Evolutionary conservation across 2,797 vertebrate genomes (phyloP).

Genomic region (Poecilia wingei): DNA sequence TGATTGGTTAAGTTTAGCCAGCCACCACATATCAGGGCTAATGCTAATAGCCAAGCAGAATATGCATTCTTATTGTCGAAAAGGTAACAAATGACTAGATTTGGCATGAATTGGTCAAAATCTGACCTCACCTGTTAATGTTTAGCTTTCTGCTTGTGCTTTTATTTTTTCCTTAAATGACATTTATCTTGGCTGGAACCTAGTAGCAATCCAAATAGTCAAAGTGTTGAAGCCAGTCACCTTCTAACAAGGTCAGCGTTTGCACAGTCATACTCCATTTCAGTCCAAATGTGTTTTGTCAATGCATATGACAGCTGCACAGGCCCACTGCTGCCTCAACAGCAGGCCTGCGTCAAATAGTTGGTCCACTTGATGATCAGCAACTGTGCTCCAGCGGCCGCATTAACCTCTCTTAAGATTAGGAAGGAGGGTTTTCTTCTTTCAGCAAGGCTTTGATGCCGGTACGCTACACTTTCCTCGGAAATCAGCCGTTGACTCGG

Average conservation of each 20-base stretch:
- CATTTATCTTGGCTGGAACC: background rate
- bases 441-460: constrained; percentile 54
- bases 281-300: constrained; percentile 56
- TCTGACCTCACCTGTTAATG: constrained; percentile 7
- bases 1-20: background rate
- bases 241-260: constrained; percentile 33
- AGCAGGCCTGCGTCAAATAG: constrained; percentile 51
- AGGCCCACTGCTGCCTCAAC: constrained; percentile 43
- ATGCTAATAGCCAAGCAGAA: background rate
- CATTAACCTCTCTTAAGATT: constrained; percentile 75
- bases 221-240: constrained; percentile 39
- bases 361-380: constrained; percentile 65
- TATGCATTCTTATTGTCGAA: background rate
- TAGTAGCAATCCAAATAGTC: background rate
- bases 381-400: constrained; percentile 50
- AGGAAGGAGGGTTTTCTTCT: constrained; percentile 48
- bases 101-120: background rate
- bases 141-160: constrained; percentile 43
- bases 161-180: constrained; percentile 23
- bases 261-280: constrained; percentile 28
- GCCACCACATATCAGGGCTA: background rate
- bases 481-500: constrained; percentile 59
- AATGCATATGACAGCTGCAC: constrained; percentile 42
- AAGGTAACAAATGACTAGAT: background rate
- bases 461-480: constrained; percentile 45